Conservation (phyloP, 2,888 invertebrate species). For the Pandemis heparana region DNA sequence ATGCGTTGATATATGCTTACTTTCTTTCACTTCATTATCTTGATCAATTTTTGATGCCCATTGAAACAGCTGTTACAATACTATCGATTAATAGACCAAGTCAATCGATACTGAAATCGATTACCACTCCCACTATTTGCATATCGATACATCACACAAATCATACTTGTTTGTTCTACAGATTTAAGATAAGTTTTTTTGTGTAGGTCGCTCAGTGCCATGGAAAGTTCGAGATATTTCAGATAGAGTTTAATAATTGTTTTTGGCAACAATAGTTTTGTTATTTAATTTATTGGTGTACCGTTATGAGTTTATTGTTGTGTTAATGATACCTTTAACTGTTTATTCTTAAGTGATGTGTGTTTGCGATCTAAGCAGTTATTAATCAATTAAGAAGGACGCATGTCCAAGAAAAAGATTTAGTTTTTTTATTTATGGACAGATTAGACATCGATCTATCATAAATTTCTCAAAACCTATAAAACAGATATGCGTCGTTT, state of each 20-base stretch:
- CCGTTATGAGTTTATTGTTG: slow-evolving; percentile 1
- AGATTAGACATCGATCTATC: too few relatives aligned
- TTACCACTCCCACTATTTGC: slow-evolving; percentile 46
- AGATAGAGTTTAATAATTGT: slow-evolving; percentile 33
- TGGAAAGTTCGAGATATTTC: slow-evolving; percentile 17
- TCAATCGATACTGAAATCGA: slow-evolving; percentile 34
- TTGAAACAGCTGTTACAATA: slow-evolving; percentile 33
- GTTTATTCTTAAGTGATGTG: background rate
- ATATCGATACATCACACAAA: slow-evolving; percentile 42
- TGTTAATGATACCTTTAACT: background rate
- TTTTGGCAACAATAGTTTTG: slow-evolving; percentile 16
- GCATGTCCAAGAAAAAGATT: too few relatives aligned
- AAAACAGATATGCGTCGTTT: too few relatives aligned
- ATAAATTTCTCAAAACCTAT: too few relatives aligned
- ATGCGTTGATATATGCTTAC: background rate
- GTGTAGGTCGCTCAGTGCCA: slow-evolving; percentile 23
- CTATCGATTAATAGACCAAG: slow-evolving; percentile 36
- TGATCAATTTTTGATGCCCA: background rate
- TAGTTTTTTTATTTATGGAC: too few relatives aligned
- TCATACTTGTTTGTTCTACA: slow-evolving; percentile 38
- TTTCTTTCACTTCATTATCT: background rate
- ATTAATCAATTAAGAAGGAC: too few relatives aligned
- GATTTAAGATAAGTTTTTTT: slow-evolving; percentile 35
- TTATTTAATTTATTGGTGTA: slow-evolving; percentile 22
- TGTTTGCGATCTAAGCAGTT: background rate